Evolutionary conservation across 2,113 vertebrate genomes (phyloP).

Genomic region (Sinocyclocheilus grahami): DNA sequence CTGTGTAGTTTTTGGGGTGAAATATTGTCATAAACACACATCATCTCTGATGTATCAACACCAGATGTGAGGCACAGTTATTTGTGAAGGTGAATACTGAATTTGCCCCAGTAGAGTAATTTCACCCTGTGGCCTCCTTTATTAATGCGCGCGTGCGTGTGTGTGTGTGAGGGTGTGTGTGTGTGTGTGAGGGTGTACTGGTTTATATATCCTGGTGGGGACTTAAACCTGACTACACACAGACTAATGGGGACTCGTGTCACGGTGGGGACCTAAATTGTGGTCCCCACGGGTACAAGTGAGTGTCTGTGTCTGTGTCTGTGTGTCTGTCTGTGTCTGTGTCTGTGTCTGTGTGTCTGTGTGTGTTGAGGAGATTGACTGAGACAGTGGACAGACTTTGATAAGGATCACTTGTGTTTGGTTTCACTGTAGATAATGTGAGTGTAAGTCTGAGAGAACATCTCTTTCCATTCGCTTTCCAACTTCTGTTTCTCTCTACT

Average conservation of each 20-base stretch:
- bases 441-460: not conserved
- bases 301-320: too few species aligned
- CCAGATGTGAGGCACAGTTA: too few species aligned
- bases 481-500: not conserved
- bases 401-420: constrained; percentile 35
- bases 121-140: not conserved
- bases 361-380: not conserved
- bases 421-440: constrained; percentile 14
- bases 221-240: too few species aligned
- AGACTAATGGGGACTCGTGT: too few species aligned
- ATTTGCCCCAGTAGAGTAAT: not conserved
- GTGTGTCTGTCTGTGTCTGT: not conserved
- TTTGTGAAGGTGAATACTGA: not conserved
- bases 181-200: too few species aligned
- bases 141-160: not conserved
- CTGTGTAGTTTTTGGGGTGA: too few species aligned
- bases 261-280: too few species aligned
- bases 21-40: not conserved
- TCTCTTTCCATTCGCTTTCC: constrained; percentile 2
- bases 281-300: too few species aligned
- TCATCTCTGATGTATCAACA: constrained; percentile 49
- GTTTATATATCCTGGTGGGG: too few species aligned
- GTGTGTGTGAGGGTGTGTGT: not conserved
- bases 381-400: not conserved
- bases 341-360: not conserved